phyloP scores from a whole-genome alignment of 1,140 invertebrate genomes.

The Thaumetopoea pityocampa region DNA sequence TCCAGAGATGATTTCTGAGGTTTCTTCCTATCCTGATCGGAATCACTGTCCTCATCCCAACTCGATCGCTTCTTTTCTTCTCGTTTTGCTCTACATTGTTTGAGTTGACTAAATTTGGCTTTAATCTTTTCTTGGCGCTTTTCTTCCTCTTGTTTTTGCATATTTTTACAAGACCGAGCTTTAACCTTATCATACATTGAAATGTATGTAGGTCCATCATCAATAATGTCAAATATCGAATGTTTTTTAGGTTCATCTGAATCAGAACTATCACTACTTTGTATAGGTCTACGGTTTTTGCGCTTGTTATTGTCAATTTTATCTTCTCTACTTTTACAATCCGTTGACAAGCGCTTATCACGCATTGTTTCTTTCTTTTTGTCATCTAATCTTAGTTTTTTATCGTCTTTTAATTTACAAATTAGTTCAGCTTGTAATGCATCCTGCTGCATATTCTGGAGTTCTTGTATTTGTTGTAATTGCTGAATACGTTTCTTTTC shows the following conservation, averaged over 20 bases:
- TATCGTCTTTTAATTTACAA: constrained; percentile 64
- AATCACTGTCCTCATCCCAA: constrained; percentile 88
- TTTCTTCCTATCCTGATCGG: constrained; percentile 72
- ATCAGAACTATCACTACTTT: constrained; percentile 78
- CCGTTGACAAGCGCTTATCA: constrained; percentile 73
- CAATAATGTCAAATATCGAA: constrained; percentile 94
- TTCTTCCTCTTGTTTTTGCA: constrained; percentile 93
- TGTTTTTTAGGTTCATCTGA: constrained; percentile 90
- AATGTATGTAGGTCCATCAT: constrained; percentile 93
- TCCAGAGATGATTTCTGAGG: constrained; percentile 71
- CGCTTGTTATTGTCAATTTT: constrained; percentile 65
- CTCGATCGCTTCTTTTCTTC: constrained; percentile 93
- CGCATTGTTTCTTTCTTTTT: constrained; percentile 69
- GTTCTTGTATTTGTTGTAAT: constrained; percentile 72
- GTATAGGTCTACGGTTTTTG: constrained; percentile 71
- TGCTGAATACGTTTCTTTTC: constrained; percentile 75
- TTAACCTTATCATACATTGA: constrained; percentile 99
- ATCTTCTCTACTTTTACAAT: constrained; percentile 74
- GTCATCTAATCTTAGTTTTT: constrained; percentile 65
- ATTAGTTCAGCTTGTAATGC: constrained; percentile 51
- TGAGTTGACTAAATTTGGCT: constrained; percentile 92
- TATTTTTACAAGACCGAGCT: constrained; percentile 93
- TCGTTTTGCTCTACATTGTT: constrained; percentile 89
- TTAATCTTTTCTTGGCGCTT: constrained; percentile 91
- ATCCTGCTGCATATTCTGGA: constrained; percentile 70